Base-by-base conservation (phyloP, 2,888 invertebrate genomes). In the Amiota communis region DNA sequence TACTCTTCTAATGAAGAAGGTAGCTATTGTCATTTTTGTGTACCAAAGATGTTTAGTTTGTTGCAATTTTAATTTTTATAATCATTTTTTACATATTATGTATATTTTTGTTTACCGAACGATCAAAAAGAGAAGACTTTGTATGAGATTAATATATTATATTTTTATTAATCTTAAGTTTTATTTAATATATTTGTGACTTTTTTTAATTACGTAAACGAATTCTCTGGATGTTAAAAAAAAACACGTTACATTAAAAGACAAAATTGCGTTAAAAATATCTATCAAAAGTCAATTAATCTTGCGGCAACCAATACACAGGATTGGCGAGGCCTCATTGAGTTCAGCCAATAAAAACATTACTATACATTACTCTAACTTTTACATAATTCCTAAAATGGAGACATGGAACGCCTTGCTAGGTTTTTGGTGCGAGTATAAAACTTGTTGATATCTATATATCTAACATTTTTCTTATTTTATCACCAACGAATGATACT, bases 31-130 rank as follows among this genome's bases (percentile, higher is more conserved):
- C 76, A 76, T 71, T 82, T 79, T 20, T 51, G 69, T 74, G 59
- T 76, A 84, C 83, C 83, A 83, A 83, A 83, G 83, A 83, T 75
- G 73, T 77, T 82, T 74, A 73, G 73, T 73, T 71, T 72, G 71
- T 77, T 72, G 57, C 51, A 53, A 23, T 61, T 46, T 53, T 59
- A 53, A 70, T 76, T 76, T 63, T 72, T 70, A 71, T 67, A 8
- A 49, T 20, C 9, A 15, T 67, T 36, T 65, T 65, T 17, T 36
- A 36, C 36, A 36, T 36, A 36, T 36, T 6, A 36, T 23, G 23
- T 36, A 36, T 6, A 36, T 36, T 4, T 36, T 36, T 4, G 2
- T 17, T 65, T 48, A 59, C 9, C 59, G 23, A 36, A 11, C 2
- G 15, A 53, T 53, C 53, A 53, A 36, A 36, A 36, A 15, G n/a